Evolutionary conservation across 2,888 invertebrate genomes (phyloP), one percentile per base, ranked within the genome.

Genomic region (Exocentrus adspersus): DNA sequence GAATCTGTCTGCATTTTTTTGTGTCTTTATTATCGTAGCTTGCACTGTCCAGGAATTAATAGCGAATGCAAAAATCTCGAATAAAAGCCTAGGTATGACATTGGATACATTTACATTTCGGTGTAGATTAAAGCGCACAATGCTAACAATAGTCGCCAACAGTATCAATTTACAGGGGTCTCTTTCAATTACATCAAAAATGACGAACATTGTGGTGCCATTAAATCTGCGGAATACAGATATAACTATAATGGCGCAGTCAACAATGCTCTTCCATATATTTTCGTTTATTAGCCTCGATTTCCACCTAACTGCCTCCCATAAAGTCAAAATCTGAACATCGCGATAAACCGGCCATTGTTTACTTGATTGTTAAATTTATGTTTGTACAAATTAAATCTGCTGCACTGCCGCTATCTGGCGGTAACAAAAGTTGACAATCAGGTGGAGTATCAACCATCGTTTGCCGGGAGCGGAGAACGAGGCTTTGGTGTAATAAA

Each of bases 371-470:
- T 83, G 82, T 81, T 80, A 78, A 82, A 83, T 82, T 83, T 82
- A 82, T 82, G 82, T 82, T 81, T 80, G 82, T 82, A 82, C 83
- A 83, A 83, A 82, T 82, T 83, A 82, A 83, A 83, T 82, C 81
- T 79, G 80, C 75, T 75, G 73, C 65, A 62, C 72, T 68, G 69
- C 76, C 72, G 75, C 72, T 80, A 80, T 78, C 79, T 79, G 69
- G 70, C 70, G 76, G 79, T 74, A 76, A 81, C 81, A 80, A 81
- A 81, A 81, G 80, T 81, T 79, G 79, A 80, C 80, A 81, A 80
- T 80, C 79, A 76, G 76, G 74, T 74, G 67, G 67, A 76, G 67
- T 65, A 66, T 61, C 61, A 46, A 51, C 53, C 73, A 58, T 63
- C 41, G 62, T 73, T 51, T 32, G 62, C 57, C 60, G 46, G 12